Evolutionary conservation across 2,888 invertebrate genomes (phyloP), one percentile per base, ranked within the genome.

Genomic region (Orthonevra nobilis): DNA sequence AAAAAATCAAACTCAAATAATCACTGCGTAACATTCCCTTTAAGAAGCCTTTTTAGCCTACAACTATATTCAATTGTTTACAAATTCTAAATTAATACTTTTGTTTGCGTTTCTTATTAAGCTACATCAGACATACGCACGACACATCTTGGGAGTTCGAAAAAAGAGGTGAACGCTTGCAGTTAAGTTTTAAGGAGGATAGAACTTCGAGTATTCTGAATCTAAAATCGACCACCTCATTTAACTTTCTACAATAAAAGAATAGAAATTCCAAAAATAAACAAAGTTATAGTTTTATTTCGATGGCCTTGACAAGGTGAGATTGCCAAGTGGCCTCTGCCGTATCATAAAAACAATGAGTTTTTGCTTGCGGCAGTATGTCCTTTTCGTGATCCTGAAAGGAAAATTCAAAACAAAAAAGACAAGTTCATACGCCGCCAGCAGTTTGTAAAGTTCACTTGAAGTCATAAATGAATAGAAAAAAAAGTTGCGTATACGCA

Each of bases 21-120:
- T n/a, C 17, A 7, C 42, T 44, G n/a, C n/a, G n/a, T n/a, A n/a
- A n/a, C 14, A 36, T 19, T 56, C 26, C 30, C 58, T 48, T 38
- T 23, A 2, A 5, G 40, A 44, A 30, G 32, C 42, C 48, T n/a
- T 48, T 6, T 50, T 40, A 40, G 15, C 58, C 58, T 68, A 58
- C 30, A 68, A 38, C 58, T 46, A 56, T 68, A 9, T 17, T n/a
- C n/a, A 26, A 40, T 34, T 38, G 28, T 64, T 15, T 34, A 60
- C 40, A 23, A 17, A 66, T 32, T 58, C 30, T 66, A 54, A n/a
- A n/a, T 28, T 40, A 12, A 20, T 23, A 23, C 20, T n/a, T 23
- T 12, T 4, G 2, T 44, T 23, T 0, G 14, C 2, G 5, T 28
- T 38, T 38, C 6, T 10, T n/a, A 10, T 32, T 40, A 20, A 1